Base-by-base conservation (phyloP, 2,113 vertebrate genomes). In the Terrapene triunguis region DNA sequence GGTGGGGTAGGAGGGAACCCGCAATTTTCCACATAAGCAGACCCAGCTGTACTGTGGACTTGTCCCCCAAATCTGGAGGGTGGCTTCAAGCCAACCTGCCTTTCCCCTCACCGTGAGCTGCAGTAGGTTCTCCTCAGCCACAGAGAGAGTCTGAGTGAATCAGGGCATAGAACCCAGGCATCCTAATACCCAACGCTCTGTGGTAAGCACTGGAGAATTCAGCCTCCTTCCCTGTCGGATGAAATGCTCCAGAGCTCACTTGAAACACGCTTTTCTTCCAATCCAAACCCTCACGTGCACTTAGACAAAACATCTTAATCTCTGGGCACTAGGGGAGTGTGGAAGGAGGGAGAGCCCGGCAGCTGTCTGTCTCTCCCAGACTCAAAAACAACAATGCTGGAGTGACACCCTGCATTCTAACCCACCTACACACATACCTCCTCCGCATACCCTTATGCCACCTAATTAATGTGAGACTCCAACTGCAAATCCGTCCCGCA, bases 371-470 rank as follows among this genome's bases (percentile, higher is more conserved):
- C 87, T 79, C 85, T 54, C 87, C 94, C 93, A 91, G 93, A 85
- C 95, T 83, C 8, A 95, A 51, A 80, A 95, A 96, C 85, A 89
- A 91, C 91, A 83, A 80, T 6, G 17, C 38, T 1, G 2, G 44
- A 87, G 91, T n/a, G n/a, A 48, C 84, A 95, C 84, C 17, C 78
- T 57, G 79, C 95, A 96, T 97, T 98, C 91, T 95, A 53, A 72
- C 86, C 96, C 95, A 98, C 96, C 96, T 98, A 97, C 93, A 96
- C 93, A 97, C 78, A 93, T 90, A 92, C 94, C 78, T 93, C 65
- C 57, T 78, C 92, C 25, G 3, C 82, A 93, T 89, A 90, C 35
- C 96, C 81, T 94, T 24, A 12, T 27, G 88, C 96, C 35, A 93
- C 95, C 84, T n/a, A 85, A 93, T 94, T 9, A 80, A 92, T 51